Evolutionary conservation across 1,140 invertebrate genomes (phyloP), one percentile per base, ranked within the genome.

Genomic region (Drosophila azteca): DNA sequence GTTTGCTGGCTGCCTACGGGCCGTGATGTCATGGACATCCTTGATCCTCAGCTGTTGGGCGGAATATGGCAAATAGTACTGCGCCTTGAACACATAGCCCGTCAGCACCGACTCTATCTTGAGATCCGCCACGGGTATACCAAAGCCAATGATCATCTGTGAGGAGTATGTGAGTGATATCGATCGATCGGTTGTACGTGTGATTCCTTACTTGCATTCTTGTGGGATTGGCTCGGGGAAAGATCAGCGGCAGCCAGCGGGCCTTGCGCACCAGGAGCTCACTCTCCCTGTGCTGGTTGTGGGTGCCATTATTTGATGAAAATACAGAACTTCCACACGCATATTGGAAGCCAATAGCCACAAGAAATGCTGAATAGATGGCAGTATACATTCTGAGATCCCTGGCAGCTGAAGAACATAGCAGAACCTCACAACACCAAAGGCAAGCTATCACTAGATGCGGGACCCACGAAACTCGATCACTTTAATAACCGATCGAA

Each of bases 81-180:
- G 75, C 0, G 90, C 85, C 44, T 91, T 91, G 0, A 92, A 15
- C 2, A 92, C 91, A 57, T 91, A 92, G 8, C 91, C 91, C 0
- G 77, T 77, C 5, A 85, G 64, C 41, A 91, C 75, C 6, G 85
- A 54, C 52, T 91, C 91, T 6, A 66, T 22, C 9, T 78, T 57
- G 0, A 92, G 70, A 35, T 81, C 68, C 1, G 83, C 77, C 8
- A 88, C 71, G 0, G 91, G 91, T 55, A 92, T 90, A 64, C 91
- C 91, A 71, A 92, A 90, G 24, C 91, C 91, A 15, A 39, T 61
- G n/a, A 92, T 83, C 49, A 85, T 80, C 91, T 92, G 31, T 4
- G 20, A 24, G 1, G 17, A 46, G 17, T 22, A 11, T 2, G 24
- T 20, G 17, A 49, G 22, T 13, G 17, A 22, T 9, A 13, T 17